These are phyloP conservation scores for Alethe castanea DNA, from an alignment of 2,113 vertebrate genomes.

Conservation along the genomic window DNA sequence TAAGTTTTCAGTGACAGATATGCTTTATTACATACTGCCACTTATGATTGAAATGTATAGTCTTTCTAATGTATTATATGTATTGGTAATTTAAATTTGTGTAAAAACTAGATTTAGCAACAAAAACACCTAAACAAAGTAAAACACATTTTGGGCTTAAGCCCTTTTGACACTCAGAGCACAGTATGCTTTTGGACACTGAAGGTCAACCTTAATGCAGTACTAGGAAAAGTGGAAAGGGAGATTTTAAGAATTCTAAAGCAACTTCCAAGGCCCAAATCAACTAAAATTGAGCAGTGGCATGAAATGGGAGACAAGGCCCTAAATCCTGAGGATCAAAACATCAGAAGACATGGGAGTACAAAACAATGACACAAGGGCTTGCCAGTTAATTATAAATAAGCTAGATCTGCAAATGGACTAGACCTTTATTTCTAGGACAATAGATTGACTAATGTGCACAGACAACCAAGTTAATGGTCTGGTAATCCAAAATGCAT, in stretches of 20 bases:
- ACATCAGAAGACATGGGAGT: not conserved
- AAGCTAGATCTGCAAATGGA: not conserved
- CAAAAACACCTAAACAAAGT: not conserved
- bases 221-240: not conserved
- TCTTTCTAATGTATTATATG: not conserved
- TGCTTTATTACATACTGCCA: not conserved
- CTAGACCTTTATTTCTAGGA: not conserved
- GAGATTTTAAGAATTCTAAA: not conserved
- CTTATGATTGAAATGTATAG: not conserved
- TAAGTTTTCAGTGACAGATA: not conserved
- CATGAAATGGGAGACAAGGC: not conserved
- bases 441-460: not conserved
- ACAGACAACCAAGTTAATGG: not conserved
- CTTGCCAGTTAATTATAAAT: not conserved
- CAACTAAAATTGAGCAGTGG: not conserved
- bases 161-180: not conserved
- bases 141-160: not conserved
- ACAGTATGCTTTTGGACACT: not conserved
- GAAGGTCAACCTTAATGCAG: not conserved
- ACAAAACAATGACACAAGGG: not conserved
- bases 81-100: not conserved
- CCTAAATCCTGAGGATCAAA: not conserved
- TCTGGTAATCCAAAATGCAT: not conserved
- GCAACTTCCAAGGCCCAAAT: not conserved
- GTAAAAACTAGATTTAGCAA: not conserved